Conservation (phyloP, 2,797 vertebrate species). For the Apogon talboti region DNA sequence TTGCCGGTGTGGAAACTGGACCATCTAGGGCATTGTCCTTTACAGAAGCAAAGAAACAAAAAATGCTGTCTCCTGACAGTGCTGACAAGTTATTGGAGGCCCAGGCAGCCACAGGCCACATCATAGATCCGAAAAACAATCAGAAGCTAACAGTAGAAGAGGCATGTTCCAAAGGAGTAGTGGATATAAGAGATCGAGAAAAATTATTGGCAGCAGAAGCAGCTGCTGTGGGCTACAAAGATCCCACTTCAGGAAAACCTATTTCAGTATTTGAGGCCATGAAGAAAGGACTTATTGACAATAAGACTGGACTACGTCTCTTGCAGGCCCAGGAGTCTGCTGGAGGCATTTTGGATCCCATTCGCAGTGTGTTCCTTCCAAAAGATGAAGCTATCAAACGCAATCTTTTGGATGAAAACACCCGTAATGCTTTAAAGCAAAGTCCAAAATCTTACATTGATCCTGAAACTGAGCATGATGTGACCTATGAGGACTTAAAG, state of each 20-base stretch:
- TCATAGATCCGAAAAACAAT: constrained; percentile 89
- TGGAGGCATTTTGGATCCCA: constrained; percentile 92
- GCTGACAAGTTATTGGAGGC: constrained; percentile 91
- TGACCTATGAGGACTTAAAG: constrained; percentile 87
- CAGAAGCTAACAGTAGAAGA: constrained; percentile 88
- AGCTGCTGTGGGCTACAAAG: constrained; percentile 89
- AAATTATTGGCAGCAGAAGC: constrained; percentile 90
- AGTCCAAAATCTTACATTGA: constrained; percentile 89
- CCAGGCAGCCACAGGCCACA: constrained; percentile 93
- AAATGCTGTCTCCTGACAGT: constrained; percentile 84
- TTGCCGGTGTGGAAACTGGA: constrained; percentile 85
- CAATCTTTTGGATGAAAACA: constrained; percentile 88
- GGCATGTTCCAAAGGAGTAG: constrained; percentile 87
- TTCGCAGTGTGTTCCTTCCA: constrained; percentile 90
- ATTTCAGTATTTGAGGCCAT: constrained; percentile 90
- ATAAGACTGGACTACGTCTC: constrained; percentile 85
- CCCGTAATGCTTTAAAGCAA: constrained; percentile 83
- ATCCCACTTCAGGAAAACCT: constrained; percentile 85
- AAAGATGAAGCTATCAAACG: constrained; percentile 89
- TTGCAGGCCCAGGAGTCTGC: constrained; percentile 92
- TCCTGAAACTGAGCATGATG: constrained; percentile 84
- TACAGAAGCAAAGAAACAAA: constrained; percentile 80
- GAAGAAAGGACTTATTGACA: constrained; percentile 89
- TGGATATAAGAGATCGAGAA: constrained; percentile 87
- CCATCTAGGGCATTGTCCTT: not conserved